A percentile compares a stretch with the other conserved stretches of the same genome.
phyloP scores from a whole-genome alignment of 2,113 vertebrate species.

The Poicephalus gulielmi region DNA sequence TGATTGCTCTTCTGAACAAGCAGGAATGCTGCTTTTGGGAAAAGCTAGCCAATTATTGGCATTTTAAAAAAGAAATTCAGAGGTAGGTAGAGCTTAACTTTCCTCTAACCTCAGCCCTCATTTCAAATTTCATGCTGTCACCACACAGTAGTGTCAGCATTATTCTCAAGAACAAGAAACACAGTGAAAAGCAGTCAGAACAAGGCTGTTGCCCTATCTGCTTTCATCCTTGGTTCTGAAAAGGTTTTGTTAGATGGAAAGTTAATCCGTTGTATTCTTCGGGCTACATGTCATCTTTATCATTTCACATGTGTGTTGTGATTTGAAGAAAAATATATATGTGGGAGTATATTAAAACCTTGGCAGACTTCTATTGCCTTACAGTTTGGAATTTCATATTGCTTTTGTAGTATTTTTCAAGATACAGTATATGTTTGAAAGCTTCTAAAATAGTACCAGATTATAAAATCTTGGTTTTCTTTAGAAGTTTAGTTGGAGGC shows the following conservation, averaged over 20 bases:
- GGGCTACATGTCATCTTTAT: neutral
- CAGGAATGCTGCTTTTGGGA: neutral
- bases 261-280: neutral
- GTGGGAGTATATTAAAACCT: neutral
- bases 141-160: neutral
- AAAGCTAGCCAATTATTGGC: neutral
- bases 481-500: neutral
- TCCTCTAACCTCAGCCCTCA: neutral
- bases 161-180: neutral
- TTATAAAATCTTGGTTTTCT: neutral
- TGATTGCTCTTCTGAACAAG: neutral
- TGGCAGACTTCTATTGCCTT: neutral
- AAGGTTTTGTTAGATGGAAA: neutral
- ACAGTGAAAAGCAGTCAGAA: neutral
- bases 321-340: neutral
- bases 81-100: conserved; percentile 30
- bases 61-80: neutral
- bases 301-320: neutral
- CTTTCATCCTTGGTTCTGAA: neutral
- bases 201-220: neutral
- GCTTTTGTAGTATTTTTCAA: neutral
- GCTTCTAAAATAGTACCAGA: neutral
- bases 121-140: neutral
- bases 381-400: neutral
- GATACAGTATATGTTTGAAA: neutral